phyloP scores from a whole-genome alignment of 2,113 vertebrate genomes.

The Cinclus mexicanus region DNA sequence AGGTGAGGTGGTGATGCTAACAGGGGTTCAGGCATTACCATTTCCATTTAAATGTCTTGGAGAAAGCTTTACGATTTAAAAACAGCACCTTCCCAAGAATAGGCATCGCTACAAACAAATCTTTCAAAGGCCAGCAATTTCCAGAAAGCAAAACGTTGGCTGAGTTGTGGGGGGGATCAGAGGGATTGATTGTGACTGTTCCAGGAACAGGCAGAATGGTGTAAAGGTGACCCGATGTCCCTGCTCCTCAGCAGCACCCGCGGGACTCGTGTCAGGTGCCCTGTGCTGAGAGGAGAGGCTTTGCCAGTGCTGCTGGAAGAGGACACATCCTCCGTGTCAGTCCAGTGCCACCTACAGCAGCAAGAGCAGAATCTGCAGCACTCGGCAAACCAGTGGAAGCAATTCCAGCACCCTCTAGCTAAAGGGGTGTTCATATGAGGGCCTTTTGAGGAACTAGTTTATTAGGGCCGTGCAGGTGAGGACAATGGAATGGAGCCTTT shows the following conservation, averaged over 20 bases:
- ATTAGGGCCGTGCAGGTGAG: rapidly evolving
- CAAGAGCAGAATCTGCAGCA: not conserved
- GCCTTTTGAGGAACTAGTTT: not conserved
- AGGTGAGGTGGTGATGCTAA: not conserved
- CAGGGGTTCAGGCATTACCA: not conserved
- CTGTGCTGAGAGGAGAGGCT: not conserved
- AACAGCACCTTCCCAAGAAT: not conserved
- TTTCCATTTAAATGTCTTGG: not conserved
- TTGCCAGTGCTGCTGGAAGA: not conserved
- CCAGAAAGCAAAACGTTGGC: not conserved
- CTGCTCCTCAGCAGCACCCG: not conserved
- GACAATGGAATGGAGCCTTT: not conserved
- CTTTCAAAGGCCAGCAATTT: not conserved
- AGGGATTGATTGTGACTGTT: not conserved
- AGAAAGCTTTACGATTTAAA: not conserved
- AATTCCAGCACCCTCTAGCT: not conserved
- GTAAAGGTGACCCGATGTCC: rapidly evolving
- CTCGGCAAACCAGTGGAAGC: not conserved
- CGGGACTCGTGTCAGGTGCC: rapidly evolving
- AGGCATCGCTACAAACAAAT: not conserved
- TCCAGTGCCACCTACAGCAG: constrained; percentile 36
- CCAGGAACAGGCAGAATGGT: not conserved
- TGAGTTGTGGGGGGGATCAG: not conserved
- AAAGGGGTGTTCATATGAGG: rapidly evolving
- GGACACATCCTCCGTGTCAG: not conserved